A percentile compares a stretch with the other conserved stretches of the same genome.
These are phyloP conservation scores for Setipinna tenuifilis DNA, from an alignment of 2,797 vertebrate genomes.

Conservation along the genomic window DNA sequence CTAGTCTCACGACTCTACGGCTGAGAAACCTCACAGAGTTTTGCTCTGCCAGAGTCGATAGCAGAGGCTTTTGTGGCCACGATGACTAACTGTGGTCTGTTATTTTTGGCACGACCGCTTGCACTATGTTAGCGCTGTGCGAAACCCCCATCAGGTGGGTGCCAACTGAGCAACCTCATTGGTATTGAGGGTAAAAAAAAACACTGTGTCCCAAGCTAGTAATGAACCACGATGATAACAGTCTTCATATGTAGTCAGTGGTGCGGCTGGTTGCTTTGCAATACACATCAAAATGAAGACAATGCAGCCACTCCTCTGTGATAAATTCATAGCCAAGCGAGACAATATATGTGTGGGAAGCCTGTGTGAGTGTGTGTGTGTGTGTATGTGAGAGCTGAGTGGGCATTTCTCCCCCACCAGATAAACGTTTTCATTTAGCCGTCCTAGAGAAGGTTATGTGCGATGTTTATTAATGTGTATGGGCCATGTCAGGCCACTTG, in stretches of 20 bases:
- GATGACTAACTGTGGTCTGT: neutral
- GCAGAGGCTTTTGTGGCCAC: neutral
- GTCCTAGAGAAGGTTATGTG: neutral
- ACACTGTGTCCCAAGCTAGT: no score
- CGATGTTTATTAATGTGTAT: slow-evolving; percentile 11
- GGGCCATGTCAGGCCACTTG: neutral
- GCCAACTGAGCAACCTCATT: neutral
- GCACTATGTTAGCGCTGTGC: neutral
- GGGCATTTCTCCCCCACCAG: neutral
- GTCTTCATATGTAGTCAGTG: neutral
- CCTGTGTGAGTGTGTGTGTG: neutral
- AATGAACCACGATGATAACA: neutral
- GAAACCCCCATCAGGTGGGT: neutral
- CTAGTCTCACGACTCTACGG: neutral
- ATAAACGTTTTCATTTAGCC: neutral
- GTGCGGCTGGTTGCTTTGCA: neutral
- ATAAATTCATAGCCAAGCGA: neutral
- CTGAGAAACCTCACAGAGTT: neutral
- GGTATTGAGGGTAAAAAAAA: neutral
- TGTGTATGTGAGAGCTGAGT: neutral
- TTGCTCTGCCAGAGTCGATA: neutral
- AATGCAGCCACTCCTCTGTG: neutral
- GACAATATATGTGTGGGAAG: neutral
- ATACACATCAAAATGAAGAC: neutral
- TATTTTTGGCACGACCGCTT: slow-evolving; percentile 4